These are phyloP conservation scores for Passerina amoena DNA, from an alignment of 2,113 vertebrate species.

Conservation along the genomic window DNA sequence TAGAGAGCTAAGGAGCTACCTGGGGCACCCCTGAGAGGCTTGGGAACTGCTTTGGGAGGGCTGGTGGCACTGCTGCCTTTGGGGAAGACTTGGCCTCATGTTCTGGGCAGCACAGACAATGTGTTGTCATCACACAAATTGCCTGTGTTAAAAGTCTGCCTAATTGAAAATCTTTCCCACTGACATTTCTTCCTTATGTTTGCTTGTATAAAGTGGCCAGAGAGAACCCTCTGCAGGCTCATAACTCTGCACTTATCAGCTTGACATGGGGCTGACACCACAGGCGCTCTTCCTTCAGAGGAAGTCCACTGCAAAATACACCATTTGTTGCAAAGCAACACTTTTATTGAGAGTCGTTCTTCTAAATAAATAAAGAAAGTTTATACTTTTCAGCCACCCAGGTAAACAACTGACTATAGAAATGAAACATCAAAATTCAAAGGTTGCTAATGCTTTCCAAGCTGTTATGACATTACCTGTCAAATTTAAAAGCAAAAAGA, in stretches of 20 bases:
- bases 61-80: background rate
- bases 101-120: background rate
- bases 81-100: rapidly evolving
- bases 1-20: background rate
- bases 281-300: rapidly evolving
- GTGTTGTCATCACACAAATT: background rate
- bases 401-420: background rate
- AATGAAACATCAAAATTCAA: background rate
- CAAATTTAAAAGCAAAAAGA: background rate
- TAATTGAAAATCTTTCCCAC: background rate
- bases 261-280: background rate
- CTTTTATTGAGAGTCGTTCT: background rate
- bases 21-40: background rate
- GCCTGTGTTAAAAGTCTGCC: background rate
- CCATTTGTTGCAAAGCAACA: background rate
- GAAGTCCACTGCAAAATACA: background rate
- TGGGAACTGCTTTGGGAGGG: rapidly evolving
- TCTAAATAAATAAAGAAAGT: background rate
- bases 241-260: rapidly evolving
- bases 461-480: background rate
- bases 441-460: background rate
- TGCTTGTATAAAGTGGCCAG: background rate
- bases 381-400: background rate
- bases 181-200: background rate
- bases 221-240: background rate